Evolutionary conservation across 2,113 vertebrate genomes (phyloP), one percentile per base, ranked within the genome.

Genomic region (Proterorhinus semilunaris): DNA sequence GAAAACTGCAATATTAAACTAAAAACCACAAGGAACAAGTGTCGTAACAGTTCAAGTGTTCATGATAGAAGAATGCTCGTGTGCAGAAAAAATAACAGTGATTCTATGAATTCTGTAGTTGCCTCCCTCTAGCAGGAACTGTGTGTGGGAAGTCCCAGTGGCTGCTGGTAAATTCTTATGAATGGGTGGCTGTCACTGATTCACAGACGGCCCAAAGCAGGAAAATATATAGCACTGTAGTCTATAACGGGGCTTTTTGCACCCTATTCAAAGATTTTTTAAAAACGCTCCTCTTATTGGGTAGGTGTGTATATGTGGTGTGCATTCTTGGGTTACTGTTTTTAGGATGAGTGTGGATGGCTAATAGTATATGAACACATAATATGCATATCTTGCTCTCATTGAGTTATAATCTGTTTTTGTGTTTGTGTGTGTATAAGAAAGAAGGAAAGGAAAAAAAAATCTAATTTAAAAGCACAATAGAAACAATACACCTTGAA

Each of bases 151-250:
- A 89, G 78, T 85, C 78, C 85, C 71, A 71, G 53, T 45, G 71
- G 65, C 80, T 89, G 78, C 77, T 87, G 84, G 84, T 77, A 83
- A 86, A 85, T 62, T 12, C 57, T 89, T 88, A 85, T 89, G 87
- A 90, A 84, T 85, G 86, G 75, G 73, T 62, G 72, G 77, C 75
- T 82, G 83, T 85, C 78, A 71, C 48, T 70, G 62, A 72, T 79
- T 74, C 54, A 70, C 58, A 69, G 71, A 80, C 55, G 21, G 61
- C 62, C 53, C 55, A 50, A 47, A 78, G 71, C 62, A 66, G 47
- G 52, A 61, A n/a, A 45, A 21, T 71, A 74, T 66, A 21, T 52
- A n/a, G 16, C 62, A 48, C 9, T 27, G 5, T 61, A 11, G 45
- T n/a, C 42, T 46, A 46, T 61, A 61, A 45, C 11, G 13, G 84